These are phyloP conservation scores for Lateolabrax maculatus DNA, from an alignment of 2,797 vertebrate genomes.

Conservation along the genomic window DNA sequence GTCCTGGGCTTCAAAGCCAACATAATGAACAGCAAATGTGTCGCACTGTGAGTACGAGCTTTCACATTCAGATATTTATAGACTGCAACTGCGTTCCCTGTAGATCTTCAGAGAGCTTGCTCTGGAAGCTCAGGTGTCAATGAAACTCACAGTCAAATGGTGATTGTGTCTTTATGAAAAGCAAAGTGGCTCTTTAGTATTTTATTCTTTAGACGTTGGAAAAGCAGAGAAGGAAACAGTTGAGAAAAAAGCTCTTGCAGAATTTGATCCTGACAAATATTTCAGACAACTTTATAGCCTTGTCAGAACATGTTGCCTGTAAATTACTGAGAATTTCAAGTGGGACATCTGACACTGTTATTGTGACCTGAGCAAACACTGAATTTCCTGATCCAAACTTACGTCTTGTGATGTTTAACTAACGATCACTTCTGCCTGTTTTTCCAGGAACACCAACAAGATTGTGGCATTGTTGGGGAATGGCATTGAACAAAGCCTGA, in stretches of 20 bases:
- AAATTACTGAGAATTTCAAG: not conserved
- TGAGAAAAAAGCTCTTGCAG: not conserved
- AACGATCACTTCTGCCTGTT: not conserved
- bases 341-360: not conserved
- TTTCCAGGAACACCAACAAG: conserved; percentile 89
- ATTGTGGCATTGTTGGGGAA: conserved; percentile 88
- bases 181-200: no score
- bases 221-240: not conserved
- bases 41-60: conserved; percentile 81
- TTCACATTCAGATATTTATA: not conserved
- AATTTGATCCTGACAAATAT: not conserved
- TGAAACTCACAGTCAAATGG: not conserved
- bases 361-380: not conserved
- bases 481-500: conserved; percentile 86
- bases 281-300: not conserved
- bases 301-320: not conserved
- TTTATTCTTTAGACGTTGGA: not conserved
- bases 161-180: not conserved
- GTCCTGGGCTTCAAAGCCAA: conserved; percentile 99
- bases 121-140: not conserved
- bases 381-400: not conserved
- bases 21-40: conserved; percentile 93
- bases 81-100: not conserved
- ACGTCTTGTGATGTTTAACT: not conserved
- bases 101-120: not conserved